Conservation (phyloP, 2,888 invertebrate genomes). For the Allophyes oxyacanthae region DNA sequence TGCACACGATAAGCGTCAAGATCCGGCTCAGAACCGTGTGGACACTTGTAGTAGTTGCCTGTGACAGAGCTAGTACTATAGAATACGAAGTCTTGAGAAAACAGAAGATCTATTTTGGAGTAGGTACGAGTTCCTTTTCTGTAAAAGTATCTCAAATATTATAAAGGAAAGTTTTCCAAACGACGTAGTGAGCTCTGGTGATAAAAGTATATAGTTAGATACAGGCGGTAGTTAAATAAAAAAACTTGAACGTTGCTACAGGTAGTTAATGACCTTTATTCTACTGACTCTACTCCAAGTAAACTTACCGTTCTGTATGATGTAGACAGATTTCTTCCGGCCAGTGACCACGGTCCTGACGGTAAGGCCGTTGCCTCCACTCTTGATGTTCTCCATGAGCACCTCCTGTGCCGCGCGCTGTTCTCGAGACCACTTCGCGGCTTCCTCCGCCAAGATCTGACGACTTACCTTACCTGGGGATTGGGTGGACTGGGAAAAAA, state of each 20-base stretch:
- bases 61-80: constrained; percentile 4
- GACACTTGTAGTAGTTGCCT: constrained; percentile 83
- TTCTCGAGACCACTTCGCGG: constrained; percentile 85
- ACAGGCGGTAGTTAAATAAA: too few species aligned
- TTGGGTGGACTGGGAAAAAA: constrained; percentile 74
- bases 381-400: constrained; percentile 85
- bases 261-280: too few species aligned
- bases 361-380: constrained; percentile 83
- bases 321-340: constrained; percentile 73
- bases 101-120: too few species aligned
- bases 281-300: neutral
- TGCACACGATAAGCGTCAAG: constrained; percentile 79
- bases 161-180: too few species aligned
- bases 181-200: too few species aligned
- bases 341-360: constrained; percentile 79
- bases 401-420: constrained; percentile 84
- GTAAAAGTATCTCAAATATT: too few species aligned
- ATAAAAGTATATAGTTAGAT: too few species aligned
- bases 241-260: too few species aligned
- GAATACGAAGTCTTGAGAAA: too few species aligned
- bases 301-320: constrained; percentile 81
- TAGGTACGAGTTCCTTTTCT: too few species aligned
- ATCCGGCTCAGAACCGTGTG: constrained; percentile 81
- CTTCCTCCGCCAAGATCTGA: constrained; percentile 84
- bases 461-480: constrained; percentile 83